Evolutionary conservation across 2,888 invertebrate species (phyloP).

Genomic region (Zele albiditarsus): DNA sequence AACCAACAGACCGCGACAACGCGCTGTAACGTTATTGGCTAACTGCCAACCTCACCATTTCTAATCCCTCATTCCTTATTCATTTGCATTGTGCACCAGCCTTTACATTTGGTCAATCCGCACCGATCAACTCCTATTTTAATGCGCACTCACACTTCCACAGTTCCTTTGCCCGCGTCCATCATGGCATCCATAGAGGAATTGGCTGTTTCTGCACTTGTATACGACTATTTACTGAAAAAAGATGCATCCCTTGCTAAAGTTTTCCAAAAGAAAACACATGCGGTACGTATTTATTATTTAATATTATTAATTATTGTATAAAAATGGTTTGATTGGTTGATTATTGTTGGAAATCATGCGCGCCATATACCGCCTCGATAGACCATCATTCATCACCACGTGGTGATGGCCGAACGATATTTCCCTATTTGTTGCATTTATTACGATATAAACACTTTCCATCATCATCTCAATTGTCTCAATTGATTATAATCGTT

Average conservation of each 20-base stretch:
- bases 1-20: no score
- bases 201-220: constrained; percentile 75
- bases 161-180: constrained; percentile 55
- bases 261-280: constrained; percentile 81
- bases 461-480: neutral
- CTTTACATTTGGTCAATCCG: no score
- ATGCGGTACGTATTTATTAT: constrained; percentile 79
- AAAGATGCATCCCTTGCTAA: constrained; percentile 80
- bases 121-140: no score
- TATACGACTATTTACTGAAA: constrained; percentile 79
- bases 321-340: neutral
- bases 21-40: no score
- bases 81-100: no score
- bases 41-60: no score
- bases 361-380: constrained; percentile 40
- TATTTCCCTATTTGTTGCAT: constrained; percentile 16
- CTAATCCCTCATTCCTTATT: no score
- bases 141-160: neutral
- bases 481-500: neutral
- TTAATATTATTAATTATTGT: constrained; percentile 23
- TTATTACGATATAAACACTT: neutral
- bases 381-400: constrained; percentile 44
- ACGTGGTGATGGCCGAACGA: constrained; percentile 50
- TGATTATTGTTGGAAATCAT: neutral
- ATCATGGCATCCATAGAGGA: constrained; percentile 74